phyloP scores from a whole-genome alignment of 1,140 invertebrate genomes.

The Aphelenchoides avenae region DNA sequence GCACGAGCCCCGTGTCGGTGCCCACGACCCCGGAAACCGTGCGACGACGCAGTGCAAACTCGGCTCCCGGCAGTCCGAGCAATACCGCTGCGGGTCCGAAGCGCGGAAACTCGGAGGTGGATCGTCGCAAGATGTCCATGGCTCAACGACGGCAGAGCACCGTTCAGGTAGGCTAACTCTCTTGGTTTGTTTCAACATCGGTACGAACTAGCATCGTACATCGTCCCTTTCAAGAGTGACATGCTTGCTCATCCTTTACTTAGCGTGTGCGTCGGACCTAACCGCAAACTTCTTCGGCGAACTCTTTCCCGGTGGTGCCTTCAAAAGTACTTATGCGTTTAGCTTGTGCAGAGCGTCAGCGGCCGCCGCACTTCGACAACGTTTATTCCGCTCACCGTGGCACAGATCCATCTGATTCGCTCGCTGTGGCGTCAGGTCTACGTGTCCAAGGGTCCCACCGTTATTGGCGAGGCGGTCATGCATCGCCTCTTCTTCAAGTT shows the following conservation, averaged over 20 bases:
- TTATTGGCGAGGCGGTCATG: slow-evolving; percentile 54
- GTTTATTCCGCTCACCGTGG: slow-evolving; percentile 50
- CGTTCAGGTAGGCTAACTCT: slow-evolving; percentile 34
- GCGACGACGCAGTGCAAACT: not conserved
- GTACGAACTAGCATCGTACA: slow-evolving; percentile 1
- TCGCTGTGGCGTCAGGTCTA: slow-evolving; percentile 58
- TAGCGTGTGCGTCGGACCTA: not conserved
- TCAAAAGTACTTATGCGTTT: slow-evolving; percentile 15
- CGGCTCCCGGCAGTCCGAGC: slow-evolving; percentile 8
- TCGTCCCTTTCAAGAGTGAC: not conserved
- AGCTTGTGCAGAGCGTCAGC: slow-evolving; percentile 43
- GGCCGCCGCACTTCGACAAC: slow-evolving; percentile 56
- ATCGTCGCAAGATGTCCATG: slow-evolving; percentile 31
- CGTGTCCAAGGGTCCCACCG: slow-evolving; percentile 54
- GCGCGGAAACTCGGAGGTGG: slow-evolving; percentile 14
- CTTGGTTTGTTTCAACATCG: not conserved
- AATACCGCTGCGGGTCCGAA: too few relatives aligned
- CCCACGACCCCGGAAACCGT: not conserved
- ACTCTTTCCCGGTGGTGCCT: not conserved
- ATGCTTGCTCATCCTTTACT: slow-evolving; percentile 1
- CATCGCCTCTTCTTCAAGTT: slow-evolving; percentile 57
- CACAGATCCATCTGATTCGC: slow-evolving; percentile 56
- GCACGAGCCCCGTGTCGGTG: not conserved
- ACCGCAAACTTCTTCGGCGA: slow-evolving; percentile 14
- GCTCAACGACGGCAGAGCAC: slow-evolving; percentile 53